phyloP scores from a whole-genome alignment of 2,113 vertebrate genomes.

The Barbus barbus region DNA sequence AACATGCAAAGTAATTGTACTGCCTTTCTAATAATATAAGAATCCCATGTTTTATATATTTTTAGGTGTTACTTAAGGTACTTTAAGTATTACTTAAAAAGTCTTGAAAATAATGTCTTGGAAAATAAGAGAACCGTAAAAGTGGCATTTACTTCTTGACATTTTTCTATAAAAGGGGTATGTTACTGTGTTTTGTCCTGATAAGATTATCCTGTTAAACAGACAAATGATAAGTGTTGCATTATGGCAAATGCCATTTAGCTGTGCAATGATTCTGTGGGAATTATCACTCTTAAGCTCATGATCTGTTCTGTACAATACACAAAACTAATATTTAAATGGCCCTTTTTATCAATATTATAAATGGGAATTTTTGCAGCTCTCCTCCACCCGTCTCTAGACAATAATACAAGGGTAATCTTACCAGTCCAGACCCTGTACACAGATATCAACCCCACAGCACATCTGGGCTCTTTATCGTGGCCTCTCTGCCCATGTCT shows the following conservation, averaged over 20 bases:
- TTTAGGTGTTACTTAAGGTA: too few species aligned
- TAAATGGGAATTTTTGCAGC: slow-evolving; percentile 59
- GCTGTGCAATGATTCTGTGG: background rate
- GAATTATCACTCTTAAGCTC: background rate
- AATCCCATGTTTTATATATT: too few species aligned
- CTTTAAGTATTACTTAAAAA: background rate
- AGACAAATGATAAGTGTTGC: background rate
- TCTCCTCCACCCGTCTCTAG: slow-evolving; percentile 54
- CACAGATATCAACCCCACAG: slow-evolving; percentile 58
- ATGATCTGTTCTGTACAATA: slow-evolving; percentile 12
- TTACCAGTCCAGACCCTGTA: slow-evolving; percentile 26
- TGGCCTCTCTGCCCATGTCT: slow-evolving; percentile 34
- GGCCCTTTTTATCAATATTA: slow-evolving; percentile 61
- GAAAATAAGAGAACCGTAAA: background rate
- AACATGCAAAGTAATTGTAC: too few species aligned
- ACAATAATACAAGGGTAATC: slow-evolving; percentile 62
- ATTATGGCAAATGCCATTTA: background rate
- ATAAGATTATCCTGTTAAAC: background rate
- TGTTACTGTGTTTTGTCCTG: background rate
- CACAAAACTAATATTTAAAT: slow-evolving; percentile 19
- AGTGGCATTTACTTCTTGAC: background rate
- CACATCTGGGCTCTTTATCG: slow-evolving; percentile 50
- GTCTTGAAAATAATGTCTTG: background rate
- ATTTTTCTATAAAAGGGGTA: background rate
- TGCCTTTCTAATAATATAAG: too few species aligned